Evolutionary conservation across 2,113 vertebrate genomes (phyloP).

Genomic region (Mellivora capensis): DNA sequence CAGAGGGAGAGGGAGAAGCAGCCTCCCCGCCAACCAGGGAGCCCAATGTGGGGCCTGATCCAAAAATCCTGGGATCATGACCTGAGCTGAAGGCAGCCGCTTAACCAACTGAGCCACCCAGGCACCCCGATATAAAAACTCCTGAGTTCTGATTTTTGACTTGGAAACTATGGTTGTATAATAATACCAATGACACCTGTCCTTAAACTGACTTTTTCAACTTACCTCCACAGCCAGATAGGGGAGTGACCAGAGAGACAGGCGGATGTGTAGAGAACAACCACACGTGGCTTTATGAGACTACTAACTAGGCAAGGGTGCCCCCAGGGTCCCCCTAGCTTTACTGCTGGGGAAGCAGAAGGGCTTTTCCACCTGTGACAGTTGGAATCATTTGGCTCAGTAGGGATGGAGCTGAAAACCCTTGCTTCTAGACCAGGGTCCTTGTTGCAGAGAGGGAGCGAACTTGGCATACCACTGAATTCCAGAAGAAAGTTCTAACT

Average conservation of each 20-base stretch:
- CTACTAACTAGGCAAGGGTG: neutral
- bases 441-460: neutral
- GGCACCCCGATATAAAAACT: neutral
- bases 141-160: neutral
- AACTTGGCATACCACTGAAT: too few species aligned
- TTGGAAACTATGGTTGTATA: neutral
- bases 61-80: too few species aligned
- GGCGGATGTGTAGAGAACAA: neutral
- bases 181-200: neutral
- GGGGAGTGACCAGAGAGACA: neutral
- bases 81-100: too few species aligned
- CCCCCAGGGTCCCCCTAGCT: neutral
- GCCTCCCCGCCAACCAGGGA: too few species aligned
- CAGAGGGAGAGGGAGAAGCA: too few species aligned
- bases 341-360: neutral
- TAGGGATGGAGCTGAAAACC: neutral
- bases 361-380: neutral
- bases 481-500: neutral
- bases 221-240: neutral
- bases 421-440: neutral
- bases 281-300: neutral
- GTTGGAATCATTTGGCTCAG: neutral
- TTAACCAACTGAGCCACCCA: too few species aligned
- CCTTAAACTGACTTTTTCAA: conserved; percentile 3
- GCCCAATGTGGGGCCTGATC: too few species aligned